Percentiles rank a stretch among this genome's conserved stretches.
These are phyloP conservation scores for Neelides sp. DNA, from an alignment of 1,140 invertebrate genomes.

Conservation along the genomic window DNA sequence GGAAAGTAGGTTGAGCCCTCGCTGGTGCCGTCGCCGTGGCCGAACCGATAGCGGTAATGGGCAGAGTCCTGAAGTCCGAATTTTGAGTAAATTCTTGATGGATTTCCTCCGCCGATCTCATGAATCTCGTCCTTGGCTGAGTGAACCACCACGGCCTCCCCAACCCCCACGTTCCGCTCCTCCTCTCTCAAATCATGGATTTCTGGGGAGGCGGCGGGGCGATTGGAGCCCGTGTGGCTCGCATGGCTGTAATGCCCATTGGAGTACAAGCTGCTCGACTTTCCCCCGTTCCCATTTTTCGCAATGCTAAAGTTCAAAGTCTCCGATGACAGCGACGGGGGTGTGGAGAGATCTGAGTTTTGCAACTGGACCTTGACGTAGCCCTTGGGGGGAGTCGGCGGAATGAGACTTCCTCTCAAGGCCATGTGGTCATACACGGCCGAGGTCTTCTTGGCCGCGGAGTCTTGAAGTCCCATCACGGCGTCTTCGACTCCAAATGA, in stretches of 20 bases:
- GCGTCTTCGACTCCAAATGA: constrained; percentile 28
- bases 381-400: constrained; percentile 9
- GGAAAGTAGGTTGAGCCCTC: not conserved
- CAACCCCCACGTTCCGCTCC: constrained; percentile 8
- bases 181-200: constrained; percentile 2
- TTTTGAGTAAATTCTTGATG: constrained; percentile 26
- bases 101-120: constrained; percentile 3
- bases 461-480: not conserved
- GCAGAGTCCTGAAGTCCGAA: constrained; percentile 27
- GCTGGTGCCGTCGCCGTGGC: not conserved
- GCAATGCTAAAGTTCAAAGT: too few relatives aligned
- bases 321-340: not conserved
- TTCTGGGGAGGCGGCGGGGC: too few relatives aligned
- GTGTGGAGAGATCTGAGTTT: constrained; percentile 9
- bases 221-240: not conserved
- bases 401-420: constrained; percentile 12
- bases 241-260: not conserved
- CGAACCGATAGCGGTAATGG: constrained; percentile 11
- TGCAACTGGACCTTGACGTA: not conserved
- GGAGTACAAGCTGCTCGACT: not conserved
- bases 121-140: too few relatives aligned
- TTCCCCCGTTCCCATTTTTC: not conserved
- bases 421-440: constrained; percentile 16
- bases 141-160: constrained; percentile 1
- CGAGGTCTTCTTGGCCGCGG: not conserved